Conservation (phyloP, 2,888 invertebrate genomes). For the Muscina levida region DNA sequence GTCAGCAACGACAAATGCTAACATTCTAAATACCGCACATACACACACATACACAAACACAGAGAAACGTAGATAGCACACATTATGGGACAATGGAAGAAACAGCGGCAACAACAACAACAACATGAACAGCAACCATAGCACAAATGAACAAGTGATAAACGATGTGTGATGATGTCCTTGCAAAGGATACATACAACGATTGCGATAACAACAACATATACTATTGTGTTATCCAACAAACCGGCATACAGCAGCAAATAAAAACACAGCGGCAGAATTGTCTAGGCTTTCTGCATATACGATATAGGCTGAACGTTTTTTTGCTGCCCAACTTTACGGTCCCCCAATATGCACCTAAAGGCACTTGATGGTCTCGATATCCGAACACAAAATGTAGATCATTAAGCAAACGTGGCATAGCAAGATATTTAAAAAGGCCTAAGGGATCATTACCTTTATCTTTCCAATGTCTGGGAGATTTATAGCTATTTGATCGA, state of each 20-base stretch:
- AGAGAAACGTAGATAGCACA: neutral
- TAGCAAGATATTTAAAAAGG: too few relatives aligned
- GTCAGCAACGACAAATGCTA: constrained; percentile 5
- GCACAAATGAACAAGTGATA: constrained; percentile 47
- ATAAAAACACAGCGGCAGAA: too few relatives aligned
- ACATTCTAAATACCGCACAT: constrained; percentile 29
- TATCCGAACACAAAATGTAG: too few relatives aligned
- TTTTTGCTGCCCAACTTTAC: too few relatives aligned
- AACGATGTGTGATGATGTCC: constrained; percentile 58
- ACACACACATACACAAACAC: constrained; percentile 4
- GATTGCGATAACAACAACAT: constrained; percentile 11
- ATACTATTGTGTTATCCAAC: neutral
- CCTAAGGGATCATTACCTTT: too few relatives aligned
- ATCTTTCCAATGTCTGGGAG: too few relatives aligned
- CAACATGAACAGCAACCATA: constrained; percentile 5
- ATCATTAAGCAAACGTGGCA: too few relatives aligned
- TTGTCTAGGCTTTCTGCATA: too few relatives aligned
- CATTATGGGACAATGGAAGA: neutral
- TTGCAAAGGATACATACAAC: constrained; percentile 47
- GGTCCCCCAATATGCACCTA: too few relatives aligned
- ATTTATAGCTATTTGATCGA: too few relatives aligned
- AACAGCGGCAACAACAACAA: constrained; percentile 14
- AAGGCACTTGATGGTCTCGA: too few relatives aligned
- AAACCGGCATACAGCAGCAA: neutral
- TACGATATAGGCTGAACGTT: too few relatives aligned